Percentiles rank a stretch among this genome's conserved stretches.
phyloP scores from a whole-genome alignment of 2,888 invertebrate species.

The Drosophila mayaguana region DNA sequence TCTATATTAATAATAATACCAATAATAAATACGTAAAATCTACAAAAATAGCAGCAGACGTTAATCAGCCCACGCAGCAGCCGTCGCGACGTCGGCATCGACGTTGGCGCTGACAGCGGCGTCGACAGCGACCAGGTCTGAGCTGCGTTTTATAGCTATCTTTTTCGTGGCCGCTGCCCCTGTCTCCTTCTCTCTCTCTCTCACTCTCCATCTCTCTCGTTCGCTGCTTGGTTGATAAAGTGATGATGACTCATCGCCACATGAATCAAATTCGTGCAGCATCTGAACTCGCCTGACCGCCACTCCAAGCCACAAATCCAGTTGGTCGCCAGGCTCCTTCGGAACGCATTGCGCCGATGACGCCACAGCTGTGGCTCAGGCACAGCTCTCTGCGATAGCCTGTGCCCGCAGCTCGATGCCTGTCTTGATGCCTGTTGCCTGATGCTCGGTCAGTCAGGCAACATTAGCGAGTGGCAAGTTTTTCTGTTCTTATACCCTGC shows the following conservation, averaged over 20 bases:
- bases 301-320: constrained; percentile 17
- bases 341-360: constrained; percentile 29
- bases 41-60: constrained; percentile 67
- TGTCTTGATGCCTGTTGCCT: neutral
- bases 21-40: constrained; percentile 45
- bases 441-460: constrained; percentile 11
- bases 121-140: constrained; percentile 11
- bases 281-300: constrained; percentile 68
- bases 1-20: constrained; percentile 60
- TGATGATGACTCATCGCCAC: constrained; percentile 57
- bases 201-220: constrained; percentile 7
- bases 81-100: neutral
- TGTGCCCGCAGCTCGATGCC: neutral
- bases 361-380: constrained; percentile 21
- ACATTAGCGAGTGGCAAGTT: constrained; percentile 42
- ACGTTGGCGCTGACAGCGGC: constrained; percentile 1
- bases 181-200: constrained; percentile 9
- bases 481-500: constrained; percentile 15
- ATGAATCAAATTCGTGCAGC: constrained; percentile 69
- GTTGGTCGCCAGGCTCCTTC: constrained; percentile 29
- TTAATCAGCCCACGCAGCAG: constrained; percentile 55
- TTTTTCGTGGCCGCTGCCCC: neutral
- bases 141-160: constrained; percentile 10
- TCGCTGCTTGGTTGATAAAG: constrained; percentile 45
- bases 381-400: neutral